These are phyloP conservation scores for Piprites chloris DNA, from an alignment of 2,113 vertebrate species.

Conservation along the genomic window DNA sequence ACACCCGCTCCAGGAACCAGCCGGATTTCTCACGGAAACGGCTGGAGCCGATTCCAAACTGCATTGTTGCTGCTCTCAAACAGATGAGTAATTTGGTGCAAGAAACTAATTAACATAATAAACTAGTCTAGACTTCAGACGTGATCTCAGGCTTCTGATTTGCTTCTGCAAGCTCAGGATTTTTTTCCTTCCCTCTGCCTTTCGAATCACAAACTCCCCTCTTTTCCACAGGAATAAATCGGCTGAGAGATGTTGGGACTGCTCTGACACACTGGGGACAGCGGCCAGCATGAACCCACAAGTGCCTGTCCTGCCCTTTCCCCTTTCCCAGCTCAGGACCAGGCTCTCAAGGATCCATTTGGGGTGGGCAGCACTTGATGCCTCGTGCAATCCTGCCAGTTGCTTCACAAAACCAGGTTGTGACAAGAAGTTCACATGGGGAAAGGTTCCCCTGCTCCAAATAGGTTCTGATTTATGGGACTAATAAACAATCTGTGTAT, in stretches of 20 bases:
- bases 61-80: neutral
- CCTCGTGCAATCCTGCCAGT: neutral
- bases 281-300: neutral
- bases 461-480: slow-evolving; percentile 40
- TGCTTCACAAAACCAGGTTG: neutral
- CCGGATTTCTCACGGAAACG: neutral
- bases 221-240: neutral
- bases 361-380: neutral
- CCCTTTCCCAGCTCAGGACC: neutral
- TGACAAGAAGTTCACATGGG: neutral
- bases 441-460: slow-evolving; percentile 17
- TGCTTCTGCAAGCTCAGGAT: neutral
- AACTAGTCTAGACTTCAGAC: slow-evolving; percentile 36
- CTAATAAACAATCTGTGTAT: neutral
- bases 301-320: neutral
- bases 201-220: neutral
- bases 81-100: neutral
- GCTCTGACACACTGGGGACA: neutral
- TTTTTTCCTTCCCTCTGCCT: neutral
- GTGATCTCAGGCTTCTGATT: neutral
- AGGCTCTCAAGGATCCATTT: neutral
- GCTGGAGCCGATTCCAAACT: neutral
- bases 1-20: neutral
- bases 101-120: slow-evolving; percentile 9
- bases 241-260: neutral